Evolutionary conservation across 2,888 invertebrate genomes (phyloP).

Genomic region (Ectemnius continuus): DNA sequence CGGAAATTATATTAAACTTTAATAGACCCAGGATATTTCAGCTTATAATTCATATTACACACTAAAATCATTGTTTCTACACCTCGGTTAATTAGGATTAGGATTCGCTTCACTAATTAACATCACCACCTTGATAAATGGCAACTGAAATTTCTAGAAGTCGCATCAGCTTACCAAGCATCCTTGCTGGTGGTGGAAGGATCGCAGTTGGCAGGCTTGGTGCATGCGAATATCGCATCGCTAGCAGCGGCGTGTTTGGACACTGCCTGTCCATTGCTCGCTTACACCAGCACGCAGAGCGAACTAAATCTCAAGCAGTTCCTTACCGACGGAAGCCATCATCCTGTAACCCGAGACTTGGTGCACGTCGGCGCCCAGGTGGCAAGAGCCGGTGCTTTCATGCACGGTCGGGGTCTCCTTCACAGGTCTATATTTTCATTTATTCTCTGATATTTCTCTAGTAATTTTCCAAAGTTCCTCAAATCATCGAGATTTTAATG

Average conservation of each 20-base stretch:
- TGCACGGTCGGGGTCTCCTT: constrained; percentile 92
- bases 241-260: constrained; percentile 85
- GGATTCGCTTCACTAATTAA: background rate
- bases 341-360: constrained; percentile 85
- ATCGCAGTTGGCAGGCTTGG: constrained; percentile 85
- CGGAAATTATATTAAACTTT: too few species aligned
- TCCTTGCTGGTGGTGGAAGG: constrained; percentile 86
- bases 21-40: too few species aligned
- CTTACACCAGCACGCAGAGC: constrained; percentile 82
- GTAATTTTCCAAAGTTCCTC: too few species aligned
- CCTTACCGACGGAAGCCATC: constrained; percentile 76
- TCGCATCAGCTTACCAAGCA: constrained; percentile 85
- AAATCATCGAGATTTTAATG: too few species aligned
- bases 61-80: too few species aligned
- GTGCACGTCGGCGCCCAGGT: constrained; percentile 92
- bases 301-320: constrained; percentile 75
- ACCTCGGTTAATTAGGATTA: background rate
- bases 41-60: too few species aligned
- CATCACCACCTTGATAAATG: background rate
- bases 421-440: constrained; percentile 80
- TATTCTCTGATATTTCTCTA: background rate
- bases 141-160: constrained; percentile 78
- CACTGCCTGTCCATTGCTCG: constrained; percentile 82
- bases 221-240: constrained; percentile 85
- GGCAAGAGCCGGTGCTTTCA: constrained; percentile 90